Evolutionary conservation across 2,888 invertebrate species (phyloP), one percentile per base, ranked within the genome.

Genomic region (Myopa testacea): DNA sequence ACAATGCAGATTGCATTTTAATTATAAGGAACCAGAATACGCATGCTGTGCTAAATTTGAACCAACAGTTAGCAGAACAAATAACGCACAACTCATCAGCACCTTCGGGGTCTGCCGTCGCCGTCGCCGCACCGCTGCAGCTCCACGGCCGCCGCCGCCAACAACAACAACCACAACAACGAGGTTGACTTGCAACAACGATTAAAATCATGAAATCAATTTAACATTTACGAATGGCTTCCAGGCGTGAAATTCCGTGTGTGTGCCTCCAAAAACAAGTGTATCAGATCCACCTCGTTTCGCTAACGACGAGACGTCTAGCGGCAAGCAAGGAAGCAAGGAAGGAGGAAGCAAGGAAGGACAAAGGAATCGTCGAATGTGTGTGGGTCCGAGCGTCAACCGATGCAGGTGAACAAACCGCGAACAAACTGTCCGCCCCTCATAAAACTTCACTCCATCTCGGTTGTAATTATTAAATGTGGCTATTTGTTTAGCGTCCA

Each of bases 401-500:
- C 26, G 73, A 71, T 79, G 84, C 87, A 87, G 87, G 87, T 87
- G 87, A 87, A 87, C 84, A 87, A 87, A 87, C 87, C 86, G 84
- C 80, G 80, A 76, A 82, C 82, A 82, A 86, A 84, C 84, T 87
- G 87, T 87, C 87, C 87, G 86, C 86, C 87, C 83, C 82, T 84
- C 82, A 84, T 83, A 84, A 86, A 84, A 83, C 84, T 86, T 83
- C 83, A 83, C 84, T 86, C 84, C 82, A 83, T 82, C 82, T 81
- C 82, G 77, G 78, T 84, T 85, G 83, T 84, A 86, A 87, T 86
- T 86, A 86, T 85, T 84, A 81, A 82, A 82, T 81, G 83, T 79
- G 84, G 81, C 86, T 87, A 87, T 87, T 87, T 87, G 87, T 87
- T 87, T 87, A 78, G 78, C 76, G 74, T 19, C 52, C 26, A 45